These are phyloP conservation scores for Strigamia crassipes DNA, from an alignment of 2,888 invertebrate species.

Conservation along the genomic window DNA sequence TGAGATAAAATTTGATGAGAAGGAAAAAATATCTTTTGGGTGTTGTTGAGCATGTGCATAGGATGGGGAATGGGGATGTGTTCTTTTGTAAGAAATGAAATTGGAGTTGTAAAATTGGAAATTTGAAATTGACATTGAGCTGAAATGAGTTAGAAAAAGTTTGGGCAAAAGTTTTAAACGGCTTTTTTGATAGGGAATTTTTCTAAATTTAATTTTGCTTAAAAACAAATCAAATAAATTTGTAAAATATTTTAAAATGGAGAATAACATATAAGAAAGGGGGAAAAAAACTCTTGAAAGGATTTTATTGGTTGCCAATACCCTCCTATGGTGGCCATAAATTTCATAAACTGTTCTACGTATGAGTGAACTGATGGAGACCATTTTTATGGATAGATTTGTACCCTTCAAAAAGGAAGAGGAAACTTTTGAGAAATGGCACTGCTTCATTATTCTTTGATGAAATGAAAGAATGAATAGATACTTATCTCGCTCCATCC, in stretches of 20 bases:
- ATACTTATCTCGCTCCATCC: conserved; percentile 13
- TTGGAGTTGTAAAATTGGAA: conserved; percentile 3
- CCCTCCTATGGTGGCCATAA: conserved; percentile 18
- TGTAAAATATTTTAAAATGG: background rate
- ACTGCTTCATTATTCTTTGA: conserved; percentile 32
- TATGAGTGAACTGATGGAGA: conserved; percentile 42
- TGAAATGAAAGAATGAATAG: conserved; percentile 38
- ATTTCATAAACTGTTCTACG: conserved; percentile 40
- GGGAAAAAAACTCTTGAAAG: background rate
- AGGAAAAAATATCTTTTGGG: conserved; percentile 34
- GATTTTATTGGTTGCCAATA: conserved; percentile 37
- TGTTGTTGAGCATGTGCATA: conserved; percentile 39
- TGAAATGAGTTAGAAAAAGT: conserved; percentile 13
- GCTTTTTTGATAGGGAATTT: background rate
- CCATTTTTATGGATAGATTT: conserved; percentile 35
- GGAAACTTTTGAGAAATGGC: conserved; percentile 29
- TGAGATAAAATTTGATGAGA: conserved; percentile 37
- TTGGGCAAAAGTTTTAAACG: background rate
- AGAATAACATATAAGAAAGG: background rate
- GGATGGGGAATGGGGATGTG: conserved; percentile 27
- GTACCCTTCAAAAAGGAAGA: conserved; percentile 40
- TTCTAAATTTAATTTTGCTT: background rate
- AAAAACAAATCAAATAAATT: background rate
- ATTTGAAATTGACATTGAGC: conserved; percentile 25
- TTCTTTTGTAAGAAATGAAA: conserved; percentile 16